Conservation (phyloP, 2,797 vertebrate species). For the Tokudaia tokunoshimensis region DNA sequence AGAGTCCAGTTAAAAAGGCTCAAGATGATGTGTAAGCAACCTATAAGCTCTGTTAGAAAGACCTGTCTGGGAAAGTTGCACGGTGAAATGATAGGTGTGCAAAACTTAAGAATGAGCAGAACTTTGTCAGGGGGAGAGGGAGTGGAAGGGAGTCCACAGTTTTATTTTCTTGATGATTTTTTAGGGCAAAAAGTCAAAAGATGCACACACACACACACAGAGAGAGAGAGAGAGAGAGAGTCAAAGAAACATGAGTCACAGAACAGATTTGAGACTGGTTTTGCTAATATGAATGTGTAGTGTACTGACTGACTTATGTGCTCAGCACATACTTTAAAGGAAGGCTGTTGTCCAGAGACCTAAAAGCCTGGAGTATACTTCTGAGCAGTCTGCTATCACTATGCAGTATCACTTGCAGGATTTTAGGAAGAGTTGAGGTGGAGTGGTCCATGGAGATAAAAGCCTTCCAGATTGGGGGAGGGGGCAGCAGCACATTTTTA, state of each 20-base stretch:
- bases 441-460: not conserved
- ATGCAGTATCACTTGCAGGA: not conserved
- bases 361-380: not conserved
- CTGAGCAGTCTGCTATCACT: not conserved
- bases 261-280: slow-evolving; percentile 27
- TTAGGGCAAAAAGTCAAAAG: not conserved
- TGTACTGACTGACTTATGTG: not conserved
- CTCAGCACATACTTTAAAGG: not conserved
- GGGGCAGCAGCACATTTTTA: not conserved
- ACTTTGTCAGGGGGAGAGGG: not conserved
- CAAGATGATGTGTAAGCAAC: not conserved
- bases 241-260: slow-evolving; percentile 13
- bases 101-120: slow-evolving; percentile 24
- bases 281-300: not conserved
- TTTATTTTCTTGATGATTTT: slow-evolving; percentile 29
- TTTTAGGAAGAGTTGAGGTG: not conserved
- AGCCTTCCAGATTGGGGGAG: not conserved
- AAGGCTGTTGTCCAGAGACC: not conserved
- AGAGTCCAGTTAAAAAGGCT: slow-evolving; percentile 56
- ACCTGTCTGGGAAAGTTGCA: not conserved
- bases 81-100: not conserved
- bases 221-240: not conserved
- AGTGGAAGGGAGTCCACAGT: not conserved
- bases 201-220: not conserved
- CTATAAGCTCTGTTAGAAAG: not conserved